These are phyloP conservation scores for Dasysyrphus albostriatus DNA, from an alignment of 2,888 invertebrate species.

Conservation along the genomic window DNA sequence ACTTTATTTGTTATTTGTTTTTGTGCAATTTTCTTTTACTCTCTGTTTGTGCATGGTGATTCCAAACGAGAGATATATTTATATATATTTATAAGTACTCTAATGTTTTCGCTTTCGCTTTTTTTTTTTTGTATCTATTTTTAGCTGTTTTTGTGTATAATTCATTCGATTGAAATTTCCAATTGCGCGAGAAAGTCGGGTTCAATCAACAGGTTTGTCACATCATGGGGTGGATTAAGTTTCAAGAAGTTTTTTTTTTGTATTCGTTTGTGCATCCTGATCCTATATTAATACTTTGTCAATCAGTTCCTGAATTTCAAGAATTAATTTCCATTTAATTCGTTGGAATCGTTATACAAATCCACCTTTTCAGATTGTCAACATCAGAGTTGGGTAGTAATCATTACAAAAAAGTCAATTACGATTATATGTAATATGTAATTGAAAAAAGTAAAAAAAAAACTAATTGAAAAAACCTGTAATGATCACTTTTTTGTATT, in stretches of 20 bases:
- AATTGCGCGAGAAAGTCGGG: constrained; percentile 61
- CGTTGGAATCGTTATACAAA: no score
- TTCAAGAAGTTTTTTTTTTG: constrained; percentile 4
- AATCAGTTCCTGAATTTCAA: background rate
- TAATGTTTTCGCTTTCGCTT: constrained; percentile 57
- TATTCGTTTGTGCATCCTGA: no score
- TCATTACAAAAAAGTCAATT: no score
- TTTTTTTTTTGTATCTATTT: constrained; percentile 43
- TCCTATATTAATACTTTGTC: background rate
- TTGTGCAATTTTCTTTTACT: constrained; percentile 49
- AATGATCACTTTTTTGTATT: no score
- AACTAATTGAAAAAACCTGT: no score
- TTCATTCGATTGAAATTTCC: constrained; percentile 43
- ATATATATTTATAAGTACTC: background rate
- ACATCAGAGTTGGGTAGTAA: no score
- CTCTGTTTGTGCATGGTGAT: constrained; percentile 22
- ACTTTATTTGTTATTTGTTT: constrained; percentile 57
- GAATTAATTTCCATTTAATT: no score
- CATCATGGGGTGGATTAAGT: constrained; percentile 12
- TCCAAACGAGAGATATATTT: background rate
- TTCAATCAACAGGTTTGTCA: constrained; percentile 65
- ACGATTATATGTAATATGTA: no score
- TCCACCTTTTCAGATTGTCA: no score
- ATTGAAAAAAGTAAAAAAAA: no score
- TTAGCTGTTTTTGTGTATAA: constrained; percentile 27